Evolutionary conservation across 1,140 invertebrate genomes (phyloP).

Genomic region (Campoletis sonorensis): DNA sequence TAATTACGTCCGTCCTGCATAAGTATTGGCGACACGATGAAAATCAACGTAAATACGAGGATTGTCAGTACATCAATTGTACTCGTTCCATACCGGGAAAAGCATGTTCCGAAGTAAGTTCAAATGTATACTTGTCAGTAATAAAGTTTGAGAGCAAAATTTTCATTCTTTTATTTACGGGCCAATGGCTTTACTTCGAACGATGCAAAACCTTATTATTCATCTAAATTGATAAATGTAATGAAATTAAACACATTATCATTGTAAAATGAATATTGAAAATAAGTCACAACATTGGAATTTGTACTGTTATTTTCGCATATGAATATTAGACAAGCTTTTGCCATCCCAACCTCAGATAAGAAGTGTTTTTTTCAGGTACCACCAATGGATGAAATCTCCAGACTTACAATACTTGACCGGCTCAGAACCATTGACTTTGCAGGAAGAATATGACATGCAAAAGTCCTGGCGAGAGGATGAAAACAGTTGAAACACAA

Average conservation of each 20-base stretch:
- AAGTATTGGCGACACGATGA: conserved; percentile 67
- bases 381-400: conserved; percentile 96
- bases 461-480: conserved; percentile 91
- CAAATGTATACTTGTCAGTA: neutral
- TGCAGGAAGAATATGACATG: conserved; percentile 94
- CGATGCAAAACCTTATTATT: too few species aligned
- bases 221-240: too few species aligned
- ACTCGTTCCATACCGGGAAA: conserved; percentile 83
- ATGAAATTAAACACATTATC: too few species aligned
- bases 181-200: neutral
- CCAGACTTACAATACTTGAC: conserved; percentile 88
- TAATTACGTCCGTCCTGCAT: too few species aligned
- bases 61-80: conserved; percentile 80
- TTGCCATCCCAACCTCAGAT: too few species aligned
- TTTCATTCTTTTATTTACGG: neutral
- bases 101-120: conserved; percentile 83
- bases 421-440: conserved; percentile 89
- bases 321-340: too few species aligned
- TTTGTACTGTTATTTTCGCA: too few species aligned
- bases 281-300: too few species aligned
- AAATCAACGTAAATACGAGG: conserved; percentile 79
- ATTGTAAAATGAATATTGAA: too few species aligned
- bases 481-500: conserved; percentile 82
- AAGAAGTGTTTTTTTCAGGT: conserved; percentile 76
- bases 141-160: neutral